A percentile compares a stretch with the other conserved stretches of the same genome.
Evolutionary conservation across 2,888 invertebrate genomes (phyloP).

Genomic region (Drosophila basisetae): DNA sequence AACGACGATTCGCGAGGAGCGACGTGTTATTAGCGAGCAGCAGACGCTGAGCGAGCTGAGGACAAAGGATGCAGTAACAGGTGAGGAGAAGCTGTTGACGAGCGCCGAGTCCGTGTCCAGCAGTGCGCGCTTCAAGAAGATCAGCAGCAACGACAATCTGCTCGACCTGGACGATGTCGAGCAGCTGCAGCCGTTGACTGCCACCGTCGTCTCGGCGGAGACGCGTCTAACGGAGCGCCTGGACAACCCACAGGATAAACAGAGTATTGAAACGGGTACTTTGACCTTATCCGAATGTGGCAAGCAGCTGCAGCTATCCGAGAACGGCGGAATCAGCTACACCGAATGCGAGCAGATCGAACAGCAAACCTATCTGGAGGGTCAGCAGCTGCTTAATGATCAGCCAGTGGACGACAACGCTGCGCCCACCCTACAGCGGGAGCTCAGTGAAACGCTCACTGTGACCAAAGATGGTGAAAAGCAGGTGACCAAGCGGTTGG

Average conservation of each 20-base stretch:
- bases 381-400: constrained; percentile 45
- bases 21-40: constrained; percentile 79
- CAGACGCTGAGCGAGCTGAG: constrained; percentile 76
- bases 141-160: constrained; percentile 79
- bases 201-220: constrained; percentile 84
- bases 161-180: constrained; percentile 74
- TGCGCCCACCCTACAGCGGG: constrained; percentile 60
- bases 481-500: constrained; percentile 75
- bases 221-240: constrained; percentile 82
- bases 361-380: constrained; percentile 76
- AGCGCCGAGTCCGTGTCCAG: constrained; percentile 77
- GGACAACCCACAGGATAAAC: constrained; percentile 83
- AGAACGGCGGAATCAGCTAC: constrained; percentile 66
- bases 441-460: constrained; percentile 73
- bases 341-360: constrained; percentile 81
- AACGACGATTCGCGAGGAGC: constrained; percentile 77
- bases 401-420: constrained; percentile 27
- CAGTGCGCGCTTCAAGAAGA: constrained; percentile 81
- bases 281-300: constrained; percentile 85
- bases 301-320: constrained; percentile 77
- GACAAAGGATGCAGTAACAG: constrained; percentile 72
- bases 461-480: constrained; percentile 77
- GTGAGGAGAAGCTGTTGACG: constrained; percentile 80
- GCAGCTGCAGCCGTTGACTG: constrained; percentile 82
- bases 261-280: constrained; percentile 85